These are phyloP conservation scores for Mylabris phalerata DNA, from an alignment of 1,140 invertebrate genomes.

Conservation along the genomic window DNA sequence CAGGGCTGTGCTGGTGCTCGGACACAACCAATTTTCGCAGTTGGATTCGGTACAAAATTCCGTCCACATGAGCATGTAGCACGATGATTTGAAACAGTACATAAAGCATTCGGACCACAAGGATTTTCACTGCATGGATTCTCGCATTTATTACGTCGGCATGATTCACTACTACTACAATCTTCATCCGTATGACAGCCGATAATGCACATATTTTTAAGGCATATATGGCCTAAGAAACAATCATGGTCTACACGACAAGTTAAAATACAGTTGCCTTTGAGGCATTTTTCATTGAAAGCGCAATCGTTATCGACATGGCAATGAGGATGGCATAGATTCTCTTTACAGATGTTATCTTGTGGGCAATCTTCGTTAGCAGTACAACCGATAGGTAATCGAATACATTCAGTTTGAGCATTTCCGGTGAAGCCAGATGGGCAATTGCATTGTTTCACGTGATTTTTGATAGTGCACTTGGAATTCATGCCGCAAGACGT, in stretches of 20 bases:
- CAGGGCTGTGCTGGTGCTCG: conserved; percentile 65
- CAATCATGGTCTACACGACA: conserved; percentile 87
- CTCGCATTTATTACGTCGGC: conserved; percentile 68
- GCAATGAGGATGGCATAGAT: conserved; percentile 71
- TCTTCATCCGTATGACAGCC: conserved; percentile 83
- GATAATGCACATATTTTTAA: conserved; percentile 74
- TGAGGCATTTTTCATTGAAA: conserved; percentile 82
- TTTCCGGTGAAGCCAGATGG: conserved; percentile 81
- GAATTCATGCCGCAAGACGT: conserved; percentile 84
- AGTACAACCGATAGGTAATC: conserved; percentile 71
- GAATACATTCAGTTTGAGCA: conserved; percentile 66
- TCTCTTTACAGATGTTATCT: conserved; percentile 61
- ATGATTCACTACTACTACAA: conserved; percentile 74
- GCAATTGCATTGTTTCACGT: conserved; percentile 74
- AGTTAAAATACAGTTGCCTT: conserved; percentile 73
- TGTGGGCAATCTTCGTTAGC: conserved; percentile 59
- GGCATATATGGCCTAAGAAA: conserved; percentile 82
- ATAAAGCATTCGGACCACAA: conserved; percentile 77
- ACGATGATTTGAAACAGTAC: conserved; percentile 72
- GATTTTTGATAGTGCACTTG: conserved; percentile 67
- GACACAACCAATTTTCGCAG: conserved; percentile 74
- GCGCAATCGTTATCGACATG: conserved; percentile 75
- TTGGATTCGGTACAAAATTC: conserved; percentile 77
- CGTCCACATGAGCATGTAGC: conserved; percentile 70
- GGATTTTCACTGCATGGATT: conserved; percentile 71